Percentiles rank a stretch among this genome's conserved stretches.
Evolutionary conservation across 2,797 vertebrate species (phyloP).

Genomic region (Champsocephalus gunnari): DNA sequence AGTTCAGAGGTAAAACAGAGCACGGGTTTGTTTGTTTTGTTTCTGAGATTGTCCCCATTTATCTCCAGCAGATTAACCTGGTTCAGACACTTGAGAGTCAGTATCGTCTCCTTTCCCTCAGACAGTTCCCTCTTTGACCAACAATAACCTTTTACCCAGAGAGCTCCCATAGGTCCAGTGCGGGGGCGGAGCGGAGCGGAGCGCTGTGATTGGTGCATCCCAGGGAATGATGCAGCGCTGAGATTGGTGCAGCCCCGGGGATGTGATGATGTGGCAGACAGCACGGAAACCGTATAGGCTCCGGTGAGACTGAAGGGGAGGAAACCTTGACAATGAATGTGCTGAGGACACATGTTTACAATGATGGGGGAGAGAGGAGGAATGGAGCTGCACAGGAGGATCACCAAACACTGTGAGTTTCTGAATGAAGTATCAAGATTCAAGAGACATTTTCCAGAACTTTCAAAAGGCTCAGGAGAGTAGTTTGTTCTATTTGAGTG

Average conservation of each 20-base stretch:
- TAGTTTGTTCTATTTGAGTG: neutral
- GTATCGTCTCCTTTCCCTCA: slow-evolving; percentile 6
- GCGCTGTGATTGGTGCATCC: slow-evolving; percentile 68
- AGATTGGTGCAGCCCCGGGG: slow-evolving; percentile 13
- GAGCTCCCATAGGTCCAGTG: slow-evolving; percentile 61
- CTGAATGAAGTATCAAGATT: slow-evolving; percentile 27
- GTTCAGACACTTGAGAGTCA: neutral
- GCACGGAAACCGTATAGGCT: slow-evolving; percentile 70
- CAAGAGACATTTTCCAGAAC: neutral
- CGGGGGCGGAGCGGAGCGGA: slow-evolving; percentile 33
- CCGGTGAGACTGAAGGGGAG: slow-evolving; percentile 55
- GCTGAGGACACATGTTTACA: slow-evolving; percentile 80
- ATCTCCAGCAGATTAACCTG: slow-evolving; percentile 21
- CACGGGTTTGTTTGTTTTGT: slow-evolving; percentile 32
- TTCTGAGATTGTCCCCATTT: neutral
- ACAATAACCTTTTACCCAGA: slow-evolving; percentile 84
- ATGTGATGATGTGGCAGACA: slow-evolving; percentile 57
- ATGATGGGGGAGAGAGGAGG: slow-evolving; percentile 58
- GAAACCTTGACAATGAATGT: slow-evolving; percentile 75
- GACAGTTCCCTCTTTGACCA: slow-evolving; percentile 26
- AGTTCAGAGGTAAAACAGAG: neutral
- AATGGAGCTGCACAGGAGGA: slow-evolving; percentile 61
- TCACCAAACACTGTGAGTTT: slow-evolving; percentile 54
- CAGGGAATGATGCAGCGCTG: neutral
- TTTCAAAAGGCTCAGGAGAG: neutral